Conservation (phyloP, 1,140 invertebrate species). For the Oryctes rhinoceros region DNA sequence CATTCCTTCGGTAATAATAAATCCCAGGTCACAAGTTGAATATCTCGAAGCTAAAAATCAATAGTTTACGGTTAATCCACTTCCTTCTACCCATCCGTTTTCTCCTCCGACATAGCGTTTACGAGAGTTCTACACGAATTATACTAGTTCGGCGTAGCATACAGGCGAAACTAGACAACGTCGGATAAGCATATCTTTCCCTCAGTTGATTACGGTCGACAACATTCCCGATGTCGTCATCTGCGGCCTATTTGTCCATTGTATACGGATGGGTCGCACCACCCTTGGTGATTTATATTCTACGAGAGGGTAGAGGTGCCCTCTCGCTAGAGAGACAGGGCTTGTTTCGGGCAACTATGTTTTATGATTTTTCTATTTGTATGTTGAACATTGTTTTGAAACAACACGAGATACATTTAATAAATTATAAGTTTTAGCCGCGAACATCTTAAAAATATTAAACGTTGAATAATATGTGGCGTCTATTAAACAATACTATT, state of each 20-base stretch:
- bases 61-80: conserved; percentile 40
- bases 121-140: conserved; percentile 6
- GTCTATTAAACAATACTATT: too few relatives aligned
- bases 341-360: too few relatives aligned
- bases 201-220: conserved; percentile 5
- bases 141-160: not conserved
- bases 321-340: too few relatives aligned
- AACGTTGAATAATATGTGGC: too few relatives aligned
- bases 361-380: too few relatives aligned
- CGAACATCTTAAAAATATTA: too few relatives aligned
- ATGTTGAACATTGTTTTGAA: too few relatives aligned
- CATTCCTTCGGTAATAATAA: conserved; percentile 13
- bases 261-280: not conserved
- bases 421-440: too few relatives aligned
- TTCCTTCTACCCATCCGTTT: conserved; percentile 5
- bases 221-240: conserved; percentile 19
- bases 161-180: conserved; percentile 1
- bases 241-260: not conserved
- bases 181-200: not conserved
- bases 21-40: conserved; percentile 38
- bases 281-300: conserved; percentile 4
- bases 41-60: conserved; percentile 37
- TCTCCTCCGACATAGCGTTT: conserved; percentile 19
- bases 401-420: too few relatives aligned
- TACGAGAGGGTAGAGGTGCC: not conserved